phyloP scores from a whole-genome alignment of 2,113 vertebrate genomes.

The Lepidothrix coronata region DNA sequence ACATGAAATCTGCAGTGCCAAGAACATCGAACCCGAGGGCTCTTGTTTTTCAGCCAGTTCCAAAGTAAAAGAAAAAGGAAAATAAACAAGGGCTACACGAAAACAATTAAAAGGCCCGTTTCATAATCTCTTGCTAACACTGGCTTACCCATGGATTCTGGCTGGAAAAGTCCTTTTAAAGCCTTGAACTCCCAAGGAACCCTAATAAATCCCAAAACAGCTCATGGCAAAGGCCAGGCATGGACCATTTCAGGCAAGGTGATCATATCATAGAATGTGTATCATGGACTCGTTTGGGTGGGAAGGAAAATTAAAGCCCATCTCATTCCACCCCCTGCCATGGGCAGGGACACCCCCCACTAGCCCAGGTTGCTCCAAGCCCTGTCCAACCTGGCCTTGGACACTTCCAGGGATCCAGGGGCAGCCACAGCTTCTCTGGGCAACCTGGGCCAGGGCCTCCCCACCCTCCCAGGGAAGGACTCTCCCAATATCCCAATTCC shows the following conservation, averaged over 20 bases:
- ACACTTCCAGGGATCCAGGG: background rate
- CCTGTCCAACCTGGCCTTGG: background rate
- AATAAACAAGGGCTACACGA: background rate
- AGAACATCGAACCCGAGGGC: background rate
- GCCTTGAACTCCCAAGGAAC: background rate
- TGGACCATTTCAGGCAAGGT: background rate
- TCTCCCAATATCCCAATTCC: background rate
- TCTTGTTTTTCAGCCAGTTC: background rate
- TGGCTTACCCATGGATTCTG: background rate
- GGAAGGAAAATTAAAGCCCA: background rate
- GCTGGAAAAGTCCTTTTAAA: background rate
- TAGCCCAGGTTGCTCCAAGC: background rate
- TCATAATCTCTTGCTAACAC: background rate
- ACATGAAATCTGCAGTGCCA: accelerated
- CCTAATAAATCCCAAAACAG: background rate
- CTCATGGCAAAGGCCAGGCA: background rate
- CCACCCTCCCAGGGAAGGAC: background rate
- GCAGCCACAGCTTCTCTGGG: background rate
- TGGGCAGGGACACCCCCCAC: background rate
- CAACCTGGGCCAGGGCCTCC: background rate
- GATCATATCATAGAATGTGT: background rate
- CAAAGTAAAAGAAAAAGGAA: constrained; percentile 7
- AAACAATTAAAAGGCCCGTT: constrained; percentile 23
- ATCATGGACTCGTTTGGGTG: background rate
- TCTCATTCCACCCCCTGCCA: background rate